A percentile compares a stretch with the other conserved stretches of the same genome.
Conservation (phyloP, 2,888 invertebrate genomes). For the Nebria salina region DNA sequence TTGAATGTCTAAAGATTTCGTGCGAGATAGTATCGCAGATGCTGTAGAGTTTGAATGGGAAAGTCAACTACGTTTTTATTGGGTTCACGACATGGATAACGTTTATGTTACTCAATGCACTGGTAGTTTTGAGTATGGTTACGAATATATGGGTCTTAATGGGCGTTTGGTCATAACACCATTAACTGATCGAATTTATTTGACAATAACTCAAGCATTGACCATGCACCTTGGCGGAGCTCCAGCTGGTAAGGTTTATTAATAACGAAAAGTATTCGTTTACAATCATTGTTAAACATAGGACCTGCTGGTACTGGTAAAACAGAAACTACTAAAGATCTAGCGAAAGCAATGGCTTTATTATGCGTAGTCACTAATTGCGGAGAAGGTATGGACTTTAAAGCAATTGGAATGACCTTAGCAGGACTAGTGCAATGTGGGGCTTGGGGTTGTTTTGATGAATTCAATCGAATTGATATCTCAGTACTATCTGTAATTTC, state of each 20-base stretch:
- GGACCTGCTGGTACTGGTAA: slow-evolving; percentile 87
- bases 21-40: slow-evolving; percentile 82
- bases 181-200: slow-evolving; percentile 89
- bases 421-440: slow-evolving; percentile 86
- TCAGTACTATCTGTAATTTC: slow-evolving; percentile 94
- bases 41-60: slow-evolving; percentile 93
- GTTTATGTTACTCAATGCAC: slow-evolving; percentile 86
- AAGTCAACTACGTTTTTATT: slow-evolving; percentile 91
- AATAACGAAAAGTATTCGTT: neutral
- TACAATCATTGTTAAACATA: slow-evolving; percentile 51
- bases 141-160: slow-evolving; percentile 95
- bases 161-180: slow-evolving; percentile 92
- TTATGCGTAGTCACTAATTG: slow-evolving; percentile 90
- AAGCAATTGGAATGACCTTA: slow-evolving; percentile 81
- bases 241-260: slow-evolving; percentile 73
- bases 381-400: slow-evolving; percentile 92
- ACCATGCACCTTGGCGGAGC: slow-evolving; percentile 93
- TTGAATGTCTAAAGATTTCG: slow-evolving; percentile 62
- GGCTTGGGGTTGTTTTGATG: slow-evolving; percentile 96
- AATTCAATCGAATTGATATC: slow-evolving; percentile 92
- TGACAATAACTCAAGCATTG: slow-evolving; percentile 92
- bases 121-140: slow-evolving; percentile 89
- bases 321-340: slow-evolving; percentile 91
- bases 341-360: slow-evolving; percentile 88
- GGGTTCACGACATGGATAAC: slow-evolving; percentile 84